These are phyloP conservation scores for Dusona sp. DNA, from an alignment of 2,888 invertebrate genomes.

Conservation along the genomic window DNA sequence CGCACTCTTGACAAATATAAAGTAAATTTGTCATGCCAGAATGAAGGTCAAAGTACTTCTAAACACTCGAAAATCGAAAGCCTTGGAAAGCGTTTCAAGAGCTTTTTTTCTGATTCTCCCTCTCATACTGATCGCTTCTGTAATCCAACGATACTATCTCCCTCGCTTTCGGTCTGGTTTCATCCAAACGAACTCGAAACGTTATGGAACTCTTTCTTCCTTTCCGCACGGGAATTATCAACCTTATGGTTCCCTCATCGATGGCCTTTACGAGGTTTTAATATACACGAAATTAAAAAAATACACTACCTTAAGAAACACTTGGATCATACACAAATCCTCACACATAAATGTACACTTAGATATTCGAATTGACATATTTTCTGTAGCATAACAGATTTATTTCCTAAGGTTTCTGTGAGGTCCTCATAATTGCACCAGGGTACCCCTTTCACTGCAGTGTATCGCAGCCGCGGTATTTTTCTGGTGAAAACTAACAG, in stretches of 20 bases:
- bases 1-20: not conserved
- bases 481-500: conserved; percentile 49
- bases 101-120: not conserved
- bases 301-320: not conserved
- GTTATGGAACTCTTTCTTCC: not conserved
- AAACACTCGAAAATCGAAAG: not conserved
- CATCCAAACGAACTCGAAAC: not conserved
- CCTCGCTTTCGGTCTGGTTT: not conserved
- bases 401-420: not conserved
- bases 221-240: not conserved
- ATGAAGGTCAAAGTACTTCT: not conserved
- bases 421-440: conserved; percentile 68
- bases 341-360: not conserved
- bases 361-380: not conserved
- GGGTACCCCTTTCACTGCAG: conserved; percentile 81
- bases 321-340: not conserved
- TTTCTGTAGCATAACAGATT: not conserved
- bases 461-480: conserved; percentile 78
- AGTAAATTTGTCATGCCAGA: not conserved
- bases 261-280: not conserved
- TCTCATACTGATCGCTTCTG: conserved; percentile 20
- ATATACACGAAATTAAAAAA: not conserved
- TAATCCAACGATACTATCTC: not conserved
- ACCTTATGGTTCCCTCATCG: not conserved
- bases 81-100: not conserved